These are phyloP conservation scores for Mus pahari DNA, from an alignment of 2,113 vertebrate genomes.

Conservation along the genomic window DNA sequence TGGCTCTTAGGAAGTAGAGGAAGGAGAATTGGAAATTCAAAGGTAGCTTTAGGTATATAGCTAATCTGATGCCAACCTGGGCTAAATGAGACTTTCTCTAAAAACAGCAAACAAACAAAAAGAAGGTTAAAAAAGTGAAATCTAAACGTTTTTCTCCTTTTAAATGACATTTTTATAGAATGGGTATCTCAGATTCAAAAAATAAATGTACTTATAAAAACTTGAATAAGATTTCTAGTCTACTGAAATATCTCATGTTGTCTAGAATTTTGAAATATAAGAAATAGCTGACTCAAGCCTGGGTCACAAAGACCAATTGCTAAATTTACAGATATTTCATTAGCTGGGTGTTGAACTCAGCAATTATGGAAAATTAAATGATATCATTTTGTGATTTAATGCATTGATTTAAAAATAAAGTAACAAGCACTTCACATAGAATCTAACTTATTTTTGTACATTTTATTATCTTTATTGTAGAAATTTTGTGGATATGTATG, in stretches of 20 bases:
- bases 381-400: constrained; percentile 15
- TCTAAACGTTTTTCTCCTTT: neutral
- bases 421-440: neutral
- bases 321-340: constrained; percentile 6
- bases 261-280: neutral
- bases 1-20: neutral
- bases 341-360: neutral
- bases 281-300: neutral
- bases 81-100: neutral
- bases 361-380: constrained; percentile 22
- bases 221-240: neutral
- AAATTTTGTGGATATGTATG: neutral
- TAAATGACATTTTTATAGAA: neutral
- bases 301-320: neutral
- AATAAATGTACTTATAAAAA: neutral
- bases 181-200: neutral
- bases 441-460: neutral
- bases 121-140: neutral
- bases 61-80: neutral
- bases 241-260: neutral
- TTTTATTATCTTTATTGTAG: neutral
- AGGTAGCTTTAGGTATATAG: neutral
- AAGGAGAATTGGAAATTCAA: neutral
- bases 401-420: neutral
- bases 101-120: neutral